Conservation (phyloP, 2,797 vertebrate species). For the Zalophus californianus region DNA sequence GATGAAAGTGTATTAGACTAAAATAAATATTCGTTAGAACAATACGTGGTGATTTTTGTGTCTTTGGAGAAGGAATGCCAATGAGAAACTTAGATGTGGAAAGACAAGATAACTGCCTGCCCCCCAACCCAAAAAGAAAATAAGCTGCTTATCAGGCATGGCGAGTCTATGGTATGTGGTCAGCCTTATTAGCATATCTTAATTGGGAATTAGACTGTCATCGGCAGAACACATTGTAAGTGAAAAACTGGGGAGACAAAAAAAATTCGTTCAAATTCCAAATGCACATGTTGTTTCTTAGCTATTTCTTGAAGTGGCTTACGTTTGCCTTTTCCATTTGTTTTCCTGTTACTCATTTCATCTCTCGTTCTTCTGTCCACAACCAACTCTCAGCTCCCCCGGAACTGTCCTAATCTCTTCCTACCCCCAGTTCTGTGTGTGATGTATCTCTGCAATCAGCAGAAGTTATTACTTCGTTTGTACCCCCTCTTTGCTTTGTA, state of each 20-base stretch:
- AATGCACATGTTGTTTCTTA: neutral
- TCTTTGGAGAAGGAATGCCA: constrained; percentile 62
- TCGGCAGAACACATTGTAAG: constrained; percentile 70
- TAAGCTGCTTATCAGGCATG: constrained; percentile 74
- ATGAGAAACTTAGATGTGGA: constrained; percentile 70
- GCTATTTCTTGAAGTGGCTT: neutral
- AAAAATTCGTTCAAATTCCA: constrained; percentile 75
- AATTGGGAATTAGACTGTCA: constrained; percentile 82
- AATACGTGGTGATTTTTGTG: constrained; percentile 1
- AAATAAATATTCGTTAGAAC: constrained; percentile 69
- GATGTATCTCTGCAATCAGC: neutral
- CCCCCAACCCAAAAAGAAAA: constrained; percentile 63
- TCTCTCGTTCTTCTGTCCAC: neutral
- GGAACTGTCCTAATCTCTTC: neutral
- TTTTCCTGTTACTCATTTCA: neutral
- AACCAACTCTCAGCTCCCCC: neutral
- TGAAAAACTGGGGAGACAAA: constrained; percentile 68
- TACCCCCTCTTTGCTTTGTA: neutral
- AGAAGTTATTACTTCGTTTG: neutral
- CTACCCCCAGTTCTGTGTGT: neutral
- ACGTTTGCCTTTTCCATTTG: neutral
- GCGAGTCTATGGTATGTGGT: constrained; percentile 59
- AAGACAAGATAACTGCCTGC: constrained; percentile 75
- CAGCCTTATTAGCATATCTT: constrained; percentile 82
- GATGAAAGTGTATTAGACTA: neutral